Evolutionary conservation across 2,797 vertebrate species (phyloP), one percentile per base, ranked within the genome.

Genomic region (Gymnopithys bicolor): DNA sequence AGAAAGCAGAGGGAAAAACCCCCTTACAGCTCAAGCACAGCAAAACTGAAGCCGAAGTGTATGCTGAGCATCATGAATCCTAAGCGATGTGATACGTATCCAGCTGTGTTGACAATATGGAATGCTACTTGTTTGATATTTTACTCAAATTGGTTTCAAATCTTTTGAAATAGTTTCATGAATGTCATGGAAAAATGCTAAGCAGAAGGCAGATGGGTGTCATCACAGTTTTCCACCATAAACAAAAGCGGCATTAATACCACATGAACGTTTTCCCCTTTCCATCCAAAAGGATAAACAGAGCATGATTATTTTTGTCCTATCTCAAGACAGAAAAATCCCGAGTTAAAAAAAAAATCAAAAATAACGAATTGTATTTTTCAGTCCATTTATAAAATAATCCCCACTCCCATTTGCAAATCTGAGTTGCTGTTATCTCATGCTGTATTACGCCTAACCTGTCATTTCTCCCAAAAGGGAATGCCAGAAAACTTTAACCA

Each of bases 201-300:
- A 91, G 82, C 94, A 95, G 87, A 91, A 96, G 73, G 96, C 87
- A 96, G 91, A 91, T 60, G 81, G 56, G 80, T 95, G 85, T 90
- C 92, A 95, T 90, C 63, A 18, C 43, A 59, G 91, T 83, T 89
- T 89, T 94, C 63, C 88, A 89, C 60, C 93, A 83, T 85, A 87
- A 95, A 97, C 96, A 96, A 95, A 92, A 90, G 86, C 90, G 68
- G 89, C 82, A 93, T 94, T 96, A 96, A 94, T 95, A 89, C 59
- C 27, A 0, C 59, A 87, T 46, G 79, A 94, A 94, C 62, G 71
- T 87, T 89, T 63, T 74, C 63, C 73, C 52, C 52, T 66, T 79
- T 66, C 84, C 84, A 93, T 90, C 18, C 53, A 71, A 89, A 60
- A 64, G 60, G 69, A 96, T 89, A 93, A 94, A 94, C 84, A 93